Percentiles rank a stretch among this genome's conserved stretches.
Conservation (phyloP, 2,113 vertebrate species). For the Polypterus senegalus region DNA sequence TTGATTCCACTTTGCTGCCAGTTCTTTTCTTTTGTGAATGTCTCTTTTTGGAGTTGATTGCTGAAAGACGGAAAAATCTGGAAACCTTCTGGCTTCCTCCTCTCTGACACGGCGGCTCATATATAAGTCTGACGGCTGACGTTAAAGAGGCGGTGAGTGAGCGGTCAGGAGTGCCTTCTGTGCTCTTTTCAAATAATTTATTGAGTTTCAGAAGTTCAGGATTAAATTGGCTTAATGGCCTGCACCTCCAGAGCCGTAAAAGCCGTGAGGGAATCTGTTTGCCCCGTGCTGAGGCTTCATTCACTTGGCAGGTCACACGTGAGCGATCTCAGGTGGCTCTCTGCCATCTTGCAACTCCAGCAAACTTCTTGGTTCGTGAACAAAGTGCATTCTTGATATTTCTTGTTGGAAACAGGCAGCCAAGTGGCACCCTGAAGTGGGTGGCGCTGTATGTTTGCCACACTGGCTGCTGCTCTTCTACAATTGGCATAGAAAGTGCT, state of each 20-base stretch:
- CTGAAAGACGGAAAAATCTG: slow-evolving; percentile 24
- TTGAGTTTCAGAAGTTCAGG: slow-evolving; percentile 31
- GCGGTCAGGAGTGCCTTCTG: slow-evolving; percentile 9
- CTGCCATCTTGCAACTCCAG: too few relatives aligned
- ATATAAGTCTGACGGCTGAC: slow-evolving; percentile 32
- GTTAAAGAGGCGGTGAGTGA: slow-evolving; percentile 9
- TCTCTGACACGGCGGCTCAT: slow-evolving; percentile 21
- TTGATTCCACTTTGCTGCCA: slow-evolving; percentile 14
- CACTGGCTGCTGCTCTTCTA: slow-evolving; percentile 7
- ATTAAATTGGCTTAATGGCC: slow-evolving; percentile 38
- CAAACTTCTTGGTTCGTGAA: too few relatives aligned
- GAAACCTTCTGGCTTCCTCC: slow-evolving; percentile 28
- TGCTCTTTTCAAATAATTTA: slow-evolving; percentile 35
- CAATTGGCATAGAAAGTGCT: too few relatives aligned
- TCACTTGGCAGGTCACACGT: slow-evolving; percentile 24
- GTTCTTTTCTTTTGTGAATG: slow-evolving; percentile 25
- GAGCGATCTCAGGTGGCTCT: slow-evolving; percentile 48
- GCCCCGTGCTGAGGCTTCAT: slow-evolving; percentile 25
- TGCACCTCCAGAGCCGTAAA: slow-evolving; percentile 37
- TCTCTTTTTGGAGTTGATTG: slow-evolving; percentile 36
- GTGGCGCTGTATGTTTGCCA: slow-evolving; percentile 34
- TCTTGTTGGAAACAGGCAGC: slow-evolving; percentile 23
- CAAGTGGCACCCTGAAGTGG: slow-evolving; percentile 20
- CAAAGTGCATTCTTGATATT: slow-evolving; percentile 8
- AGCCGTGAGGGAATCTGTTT: slow-evolving; percentile 41